A percentile compares a stretch with the other conserved stretches of the same genome.
phyloP scores from a whole-genome alignment of 2,113 vertebrate species.

The Cariama cristata region DNA sequence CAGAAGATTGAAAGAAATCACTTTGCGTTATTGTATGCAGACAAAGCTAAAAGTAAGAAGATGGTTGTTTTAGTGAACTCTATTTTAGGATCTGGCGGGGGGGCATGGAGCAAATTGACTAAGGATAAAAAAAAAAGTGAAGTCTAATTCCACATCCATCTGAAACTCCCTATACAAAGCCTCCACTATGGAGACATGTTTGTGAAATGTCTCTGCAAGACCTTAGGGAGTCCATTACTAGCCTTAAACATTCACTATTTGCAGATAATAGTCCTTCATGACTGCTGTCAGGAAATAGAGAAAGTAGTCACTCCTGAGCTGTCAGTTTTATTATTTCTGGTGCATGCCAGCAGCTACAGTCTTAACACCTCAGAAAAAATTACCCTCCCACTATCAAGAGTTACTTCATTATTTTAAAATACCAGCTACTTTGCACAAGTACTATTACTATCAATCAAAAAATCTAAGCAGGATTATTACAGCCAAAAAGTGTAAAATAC shows the following conservation, averaged over 20 bases:
- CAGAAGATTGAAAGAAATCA: not conserved
- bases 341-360: not conserved
- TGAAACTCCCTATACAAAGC: not conserved
- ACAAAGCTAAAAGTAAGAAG: not conserved
- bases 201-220: not conserved
- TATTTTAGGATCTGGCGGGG: not conserved
- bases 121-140: not conserved
- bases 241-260: not conserved
- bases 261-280: not conserved
- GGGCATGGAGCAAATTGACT: not conserved
- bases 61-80: not conserved
- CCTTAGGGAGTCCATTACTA: not conserved
- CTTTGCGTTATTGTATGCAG: not conserved
- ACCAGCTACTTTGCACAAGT: constrained; percentile 11
- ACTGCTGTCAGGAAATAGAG: not conserved
- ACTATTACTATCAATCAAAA: constrained; percentile 35
- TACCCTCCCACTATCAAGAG: not conserved
- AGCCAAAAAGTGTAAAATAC: not conserved
- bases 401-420: constrained; percentile 43
- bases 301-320: not conserved
- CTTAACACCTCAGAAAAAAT: not conserved
- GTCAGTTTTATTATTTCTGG: not conserved
- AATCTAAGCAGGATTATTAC: not conserved
- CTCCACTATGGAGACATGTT: not conserved
- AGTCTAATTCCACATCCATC: not conserved